Evolutionary conservation across 2,797 vertebrate genomes (phyloP).

Genomic region (Cynodonichthys magdalenae): DNA sequence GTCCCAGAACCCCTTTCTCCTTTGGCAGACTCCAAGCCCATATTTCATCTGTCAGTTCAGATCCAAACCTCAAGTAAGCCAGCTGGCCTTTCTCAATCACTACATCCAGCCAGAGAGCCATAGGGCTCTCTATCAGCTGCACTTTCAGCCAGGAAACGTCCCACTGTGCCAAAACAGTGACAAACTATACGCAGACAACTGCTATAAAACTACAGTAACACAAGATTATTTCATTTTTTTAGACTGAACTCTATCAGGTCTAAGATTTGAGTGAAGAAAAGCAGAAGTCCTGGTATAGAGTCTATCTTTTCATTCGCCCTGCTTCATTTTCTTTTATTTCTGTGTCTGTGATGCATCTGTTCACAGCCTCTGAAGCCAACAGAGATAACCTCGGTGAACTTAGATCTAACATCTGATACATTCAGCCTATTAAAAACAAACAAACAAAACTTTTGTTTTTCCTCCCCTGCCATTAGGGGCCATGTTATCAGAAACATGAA

Average conservation of each 20-base stretch:
- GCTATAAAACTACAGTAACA: conserved; percentile 33
- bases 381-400: conserved; percentile 39
- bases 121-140: conserved; percentile 61
- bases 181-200: conserved; percentile 46
- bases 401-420: conserved; percentile 19
- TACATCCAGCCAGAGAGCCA: conserved; percentile 62
- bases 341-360: conserved; percentile 46
- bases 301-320: conserved; percentile 22
- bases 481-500: not conserved
- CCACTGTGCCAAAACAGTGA: conserved; percentile 60
- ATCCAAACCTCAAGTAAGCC: conserved; percentile 69
- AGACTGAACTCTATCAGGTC: conserved; percentile 17
- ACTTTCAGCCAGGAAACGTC: conserved; percentile 59
- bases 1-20: conserved; percentile 61
- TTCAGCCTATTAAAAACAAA: fast-evolving
- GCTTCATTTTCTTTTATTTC: conserved; percentile 32
- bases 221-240: conserved; percentile 31
- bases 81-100: conserved; percentile 74
- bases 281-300: no score
- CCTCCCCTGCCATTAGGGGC: not conserved
- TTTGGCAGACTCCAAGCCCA: conserved; percentile 71
- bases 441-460: conserved; percentile 1
- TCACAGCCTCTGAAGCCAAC: conserved; percentile 26
- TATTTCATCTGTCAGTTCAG: conserved; percentile 74
- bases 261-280: not conserved